Percentiles rank a stretch among this genome's conserved stretches.
Conservation (phyloP, 2,797 vertebrate genomes). For the Tapirus indicus region DNA sequence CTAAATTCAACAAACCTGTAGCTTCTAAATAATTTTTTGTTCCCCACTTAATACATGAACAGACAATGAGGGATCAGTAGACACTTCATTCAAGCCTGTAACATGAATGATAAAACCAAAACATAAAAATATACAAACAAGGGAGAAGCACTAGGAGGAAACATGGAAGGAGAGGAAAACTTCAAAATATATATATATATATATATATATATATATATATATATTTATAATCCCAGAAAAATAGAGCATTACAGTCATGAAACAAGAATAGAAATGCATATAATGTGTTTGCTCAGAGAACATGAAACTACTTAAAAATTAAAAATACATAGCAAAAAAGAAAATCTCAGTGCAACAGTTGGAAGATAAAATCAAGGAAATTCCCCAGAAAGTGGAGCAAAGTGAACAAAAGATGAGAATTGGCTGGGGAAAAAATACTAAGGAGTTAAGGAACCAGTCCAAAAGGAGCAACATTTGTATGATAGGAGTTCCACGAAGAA, state of each 20-base stretch:
- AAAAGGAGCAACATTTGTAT: neutral
- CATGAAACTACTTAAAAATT: neutral
- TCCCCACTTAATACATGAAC: neutral
- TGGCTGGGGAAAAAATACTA: neutral
- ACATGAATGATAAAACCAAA: neutral
- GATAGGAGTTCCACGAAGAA: neutral
- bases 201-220: neutral
- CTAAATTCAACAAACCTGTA: neutral
- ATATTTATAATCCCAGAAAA: neutral
- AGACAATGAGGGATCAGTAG: neutral
- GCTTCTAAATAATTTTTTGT: neutral
- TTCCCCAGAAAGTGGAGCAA: neutral
- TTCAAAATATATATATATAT: neutral
- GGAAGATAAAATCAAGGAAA: constrained; percentile 34
- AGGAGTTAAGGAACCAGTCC: neutral
- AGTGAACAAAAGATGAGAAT: neutral
- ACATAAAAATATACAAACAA: neutral
- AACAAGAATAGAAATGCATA: neutral
- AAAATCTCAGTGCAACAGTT: neutral
- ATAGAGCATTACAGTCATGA: neutral
- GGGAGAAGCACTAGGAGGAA: neutral
- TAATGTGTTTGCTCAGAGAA: neutral
- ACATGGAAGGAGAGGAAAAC: neutral
- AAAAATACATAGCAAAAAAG: neutral
- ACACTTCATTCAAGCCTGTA: neutral